phyloP scores from a whole-genome alignment of 2,888 invertebrate species.

The Barypeithes pellucidus region DNA sequence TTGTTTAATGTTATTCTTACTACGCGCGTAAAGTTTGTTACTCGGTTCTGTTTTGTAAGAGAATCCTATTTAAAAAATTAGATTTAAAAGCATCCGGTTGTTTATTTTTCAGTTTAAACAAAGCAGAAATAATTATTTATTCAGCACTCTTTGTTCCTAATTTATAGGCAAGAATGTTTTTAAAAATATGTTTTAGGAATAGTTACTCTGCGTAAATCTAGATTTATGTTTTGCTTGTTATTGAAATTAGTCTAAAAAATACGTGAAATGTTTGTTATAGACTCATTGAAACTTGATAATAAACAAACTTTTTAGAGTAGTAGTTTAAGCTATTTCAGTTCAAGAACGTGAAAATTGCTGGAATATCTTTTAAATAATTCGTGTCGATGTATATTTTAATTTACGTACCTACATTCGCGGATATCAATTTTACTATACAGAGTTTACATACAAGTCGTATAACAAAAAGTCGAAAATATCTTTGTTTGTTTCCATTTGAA shows the following conservation, averaged over 20 bases:
- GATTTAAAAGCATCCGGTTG: neutral
- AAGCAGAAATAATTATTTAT: slow-evolving; percentile 19
- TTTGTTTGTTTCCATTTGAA: too few relatives aligned
- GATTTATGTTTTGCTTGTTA: neutral
- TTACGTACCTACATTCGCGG: too few relatives aligned
- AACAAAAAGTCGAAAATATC: too few relatives aligned
- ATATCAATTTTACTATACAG: too few relatives aligned
- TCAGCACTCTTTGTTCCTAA: slow-evolving; percentile 1
- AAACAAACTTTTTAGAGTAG: neutral
- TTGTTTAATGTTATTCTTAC: slow-evolving; percentile 2
- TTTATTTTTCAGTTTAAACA: slow-evolving; percentile 9
- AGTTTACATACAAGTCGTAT: too few relatives aligned
- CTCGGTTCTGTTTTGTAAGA: slow-evolving; percentile 8
- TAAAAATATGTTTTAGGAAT: neutral
- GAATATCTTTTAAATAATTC: too few relatives aligned
- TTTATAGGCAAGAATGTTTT: slow-evolving; percentile 7
- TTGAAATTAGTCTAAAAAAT: slow-evolving; percentile 1
- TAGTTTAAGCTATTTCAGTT: neutral
- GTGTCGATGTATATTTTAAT: too few relatives aligned
- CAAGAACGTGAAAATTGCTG: neutral
- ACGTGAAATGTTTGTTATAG: neutral
- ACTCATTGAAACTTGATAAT: neutral
- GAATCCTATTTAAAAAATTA: neutral
- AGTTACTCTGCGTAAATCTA: slow-evolving; percentile 9
- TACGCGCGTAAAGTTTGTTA: slow-evolving; percentile 6